Percentiles rank a stretch among this genome's conserved stretches.
Conservation (phyloP, 1,140 invertebrate species). For the Planococcus citri region DNA sequence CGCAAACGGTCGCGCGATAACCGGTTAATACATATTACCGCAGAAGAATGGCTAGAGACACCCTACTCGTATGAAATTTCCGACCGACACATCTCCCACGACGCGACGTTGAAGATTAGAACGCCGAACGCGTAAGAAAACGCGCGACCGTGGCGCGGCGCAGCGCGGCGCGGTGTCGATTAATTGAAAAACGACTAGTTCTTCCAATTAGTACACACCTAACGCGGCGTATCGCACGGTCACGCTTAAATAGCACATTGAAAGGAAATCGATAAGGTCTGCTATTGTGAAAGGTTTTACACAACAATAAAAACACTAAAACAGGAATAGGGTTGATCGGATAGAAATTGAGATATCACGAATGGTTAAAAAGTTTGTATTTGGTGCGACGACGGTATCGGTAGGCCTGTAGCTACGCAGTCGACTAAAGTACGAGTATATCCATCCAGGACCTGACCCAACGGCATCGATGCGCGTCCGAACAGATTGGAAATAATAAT, state of each 20-base stretch:
- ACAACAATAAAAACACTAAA: neutral
- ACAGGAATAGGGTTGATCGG: neutral
- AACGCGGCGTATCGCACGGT: neutral
- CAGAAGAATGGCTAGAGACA: too few species aligned
- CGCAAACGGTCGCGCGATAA: neutral
- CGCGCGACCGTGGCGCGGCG: too few species aligned
- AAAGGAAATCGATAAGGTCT: slow-evolving; percentile 11
- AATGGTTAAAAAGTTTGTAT: slow-evolving; percentile 2
- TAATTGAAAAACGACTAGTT: too few species aligned
- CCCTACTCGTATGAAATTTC: neutral
- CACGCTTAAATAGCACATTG: slow-evolving; percentile 13
- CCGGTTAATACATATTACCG: neutral
- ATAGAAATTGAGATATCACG: slow-evolving; percentile 14
- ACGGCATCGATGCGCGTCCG: slow-evolving; percentile 14
- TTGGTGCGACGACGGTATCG: neutral
- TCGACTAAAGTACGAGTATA: neutral
- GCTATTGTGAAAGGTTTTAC: neutral
- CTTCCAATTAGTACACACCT: too few species aligned
- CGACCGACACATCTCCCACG: neutral
- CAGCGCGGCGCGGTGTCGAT: too few species aligned
- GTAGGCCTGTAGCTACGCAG: neutral
- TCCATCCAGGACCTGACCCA: slow-evolving; percentile 15
- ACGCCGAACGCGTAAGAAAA: too few species aligned
- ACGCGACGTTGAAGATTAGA: too few species aligned
- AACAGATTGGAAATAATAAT: slow-evolving; percentile 20